phyloP scores from a whole-genome alignment of 2,888 invertebrate genomes.

The Odontocolon sp. region DNA sequence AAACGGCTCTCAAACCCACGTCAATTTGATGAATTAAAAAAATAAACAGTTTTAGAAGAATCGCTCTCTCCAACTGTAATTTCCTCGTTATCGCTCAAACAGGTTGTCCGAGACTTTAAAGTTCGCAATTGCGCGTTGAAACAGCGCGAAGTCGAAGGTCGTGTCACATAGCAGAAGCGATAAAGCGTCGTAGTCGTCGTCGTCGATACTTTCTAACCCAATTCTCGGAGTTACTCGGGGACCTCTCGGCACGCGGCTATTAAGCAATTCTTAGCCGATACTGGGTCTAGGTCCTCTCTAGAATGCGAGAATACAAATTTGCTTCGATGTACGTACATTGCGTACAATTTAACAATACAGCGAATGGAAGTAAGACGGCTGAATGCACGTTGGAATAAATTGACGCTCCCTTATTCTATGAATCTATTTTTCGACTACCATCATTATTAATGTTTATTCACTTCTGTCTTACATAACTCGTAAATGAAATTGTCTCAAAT shows the following conservation, averaged over 20 bases:
- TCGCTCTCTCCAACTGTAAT: background rate
- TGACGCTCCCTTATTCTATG: background rate
- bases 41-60: background rate
- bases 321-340: background rate
- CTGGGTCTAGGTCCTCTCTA: slow-evolving; percentile 71
- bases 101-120: slow-evolving; percentile 1
- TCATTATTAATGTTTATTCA: too few species aligned
- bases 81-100: slow-evolving; percentile 1
- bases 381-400: slow-evolving; percentile 18
- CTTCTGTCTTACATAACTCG: too few species aligned
- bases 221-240: slow-evolving; percentile 62
- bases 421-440: too few species aligned
- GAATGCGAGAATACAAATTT: slow-evolving; percentile 66
- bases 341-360: background rate
- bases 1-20: too few species aligned
- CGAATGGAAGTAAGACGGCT: background rate
- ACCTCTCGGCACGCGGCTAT: slow-evolving; percentile 51
- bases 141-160: slow-evolving; percentile 13
- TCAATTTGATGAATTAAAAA: too few species aligned
- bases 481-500: background rate
- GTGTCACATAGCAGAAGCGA: background rate
- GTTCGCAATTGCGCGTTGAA: slow-evolving; percentile 14
- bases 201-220: slow-evolving; percentile 73
- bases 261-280: slow-evolving; percentile 68
- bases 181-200: slow-evolving; percentile 19